phyloP scores from a whole-genome alignment of 2,797 vertebrate genomes.

The Oryzias dopingdopingensis region DNA sequence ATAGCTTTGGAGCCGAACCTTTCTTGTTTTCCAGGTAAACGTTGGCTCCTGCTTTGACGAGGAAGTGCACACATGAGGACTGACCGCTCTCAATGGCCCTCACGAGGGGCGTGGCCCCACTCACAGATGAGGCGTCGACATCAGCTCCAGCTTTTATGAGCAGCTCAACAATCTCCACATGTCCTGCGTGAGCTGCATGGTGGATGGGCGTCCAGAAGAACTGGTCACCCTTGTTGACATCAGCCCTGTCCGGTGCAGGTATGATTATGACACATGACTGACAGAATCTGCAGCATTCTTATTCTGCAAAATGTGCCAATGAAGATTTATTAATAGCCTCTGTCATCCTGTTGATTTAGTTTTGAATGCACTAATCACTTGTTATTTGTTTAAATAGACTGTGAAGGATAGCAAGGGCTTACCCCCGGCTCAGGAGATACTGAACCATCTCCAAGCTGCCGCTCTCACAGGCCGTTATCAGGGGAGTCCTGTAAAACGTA shows the following conservation, averaged over 20 bases:
- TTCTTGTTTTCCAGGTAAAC: slow-evolving; percentile 80
- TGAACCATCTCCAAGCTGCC: slow-evolving; percentile 83
- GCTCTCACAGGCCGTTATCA: slow-evolving; percentile 86
- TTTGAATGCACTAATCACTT: background rate
- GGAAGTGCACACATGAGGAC: slow-evolving; percentile 83
- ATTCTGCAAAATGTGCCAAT: too few relatives aligned
- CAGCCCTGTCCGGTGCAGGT: slow-evolving; percentile 65
- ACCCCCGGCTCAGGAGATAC: slow-evolving; percentile 86
- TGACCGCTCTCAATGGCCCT: slow-evolving; percentile 86
- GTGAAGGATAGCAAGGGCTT: background rate
- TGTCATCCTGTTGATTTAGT: too few relatives aligned
- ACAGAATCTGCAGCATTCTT: background rate
- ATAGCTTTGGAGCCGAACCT: slow-evolving; percentile 69
- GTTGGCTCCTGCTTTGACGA: slow-evolving; percentile 83
- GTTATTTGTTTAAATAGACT: background rate
- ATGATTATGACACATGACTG: background rate
- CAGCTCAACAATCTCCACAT: slow-evolving; percentile 81
- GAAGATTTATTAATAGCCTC: too few relatives aligned
- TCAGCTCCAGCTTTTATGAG: slow-evolving; percentile 82
- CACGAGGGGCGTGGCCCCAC: slow-evolving; percentile 87
- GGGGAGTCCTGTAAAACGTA: slow-evolving; percentile 88
- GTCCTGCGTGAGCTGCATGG: slow-evolving; percentile 87
- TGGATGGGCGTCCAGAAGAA: slow-evolving; percentile 94
- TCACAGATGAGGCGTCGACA: slow-evolving; percentile 77
- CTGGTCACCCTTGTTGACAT: slow-evolving; percentile 83